Evolutionary conservation across 2,113 vertebrate genomes (phyloP).

Genomic region (Hoplias malabaricus): DNA sequence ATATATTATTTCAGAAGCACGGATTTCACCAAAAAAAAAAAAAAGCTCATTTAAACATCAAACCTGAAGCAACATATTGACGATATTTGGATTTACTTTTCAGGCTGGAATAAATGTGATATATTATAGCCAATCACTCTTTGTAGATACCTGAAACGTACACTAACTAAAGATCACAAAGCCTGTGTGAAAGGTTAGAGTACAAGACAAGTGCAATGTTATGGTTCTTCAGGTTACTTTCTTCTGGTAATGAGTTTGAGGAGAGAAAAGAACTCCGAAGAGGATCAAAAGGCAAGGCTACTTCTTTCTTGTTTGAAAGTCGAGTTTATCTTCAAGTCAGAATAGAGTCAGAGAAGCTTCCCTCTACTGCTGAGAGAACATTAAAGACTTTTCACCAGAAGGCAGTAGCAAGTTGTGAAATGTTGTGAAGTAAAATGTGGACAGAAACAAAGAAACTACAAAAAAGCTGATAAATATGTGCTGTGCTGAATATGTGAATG

Average conservation of each 20-base stretch:
- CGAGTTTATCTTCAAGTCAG: slow-evolving; percentile 28
- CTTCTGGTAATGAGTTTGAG: background rate
- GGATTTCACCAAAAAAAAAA: no score
- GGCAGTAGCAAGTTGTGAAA: slow-evolving; percentile 29
- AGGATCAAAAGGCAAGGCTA: background rate
- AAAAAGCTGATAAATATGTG: slow-evolving; percentile 22
- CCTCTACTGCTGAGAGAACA: background rate
- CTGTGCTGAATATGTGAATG: slow-evolving; percentile 9
- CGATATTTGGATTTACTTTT: no score
- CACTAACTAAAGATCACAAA: background rate
- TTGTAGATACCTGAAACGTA: background rate
- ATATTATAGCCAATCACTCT: background rate
- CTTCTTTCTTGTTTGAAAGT: slow-evolving; percentile 16
- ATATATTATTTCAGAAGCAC: no score
- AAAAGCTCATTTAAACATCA: no score
- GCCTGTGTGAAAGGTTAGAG: background rate
- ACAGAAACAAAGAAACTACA: slow-evolving; percentile 6
- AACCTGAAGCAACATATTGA: no score
- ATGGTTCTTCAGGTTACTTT: background rate
- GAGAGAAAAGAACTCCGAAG: background rate
- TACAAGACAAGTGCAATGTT: background rate
- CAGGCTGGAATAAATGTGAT: no score
- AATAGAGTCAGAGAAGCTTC: background rate
- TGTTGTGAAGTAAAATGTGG: slow-evolving; percentile 27
- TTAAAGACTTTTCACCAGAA: slow-evolving; percentile 32